Evolutionary conservation across 2,113 vertebrate species (phyloP).

Genomic region (Archilochus colubris): DNA sequence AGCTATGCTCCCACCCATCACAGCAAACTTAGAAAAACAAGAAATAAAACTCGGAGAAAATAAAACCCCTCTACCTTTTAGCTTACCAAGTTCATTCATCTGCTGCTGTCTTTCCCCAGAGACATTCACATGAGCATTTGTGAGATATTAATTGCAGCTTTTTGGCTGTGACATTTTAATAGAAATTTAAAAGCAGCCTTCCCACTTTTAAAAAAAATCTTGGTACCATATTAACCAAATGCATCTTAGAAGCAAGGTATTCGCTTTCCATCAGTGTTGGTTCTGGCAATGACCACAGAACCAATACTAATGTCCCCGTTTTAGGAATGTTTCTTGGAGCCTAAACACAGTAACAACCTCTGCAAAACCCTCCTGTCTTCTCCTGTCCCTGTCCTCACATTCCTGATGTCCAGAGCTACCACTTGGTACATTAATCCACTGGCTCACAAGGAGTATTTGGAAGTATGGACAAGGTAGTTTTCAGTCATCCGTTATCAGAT

Average conservation of each 20-base stretch:
- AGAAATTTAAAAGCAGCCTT: neutral
- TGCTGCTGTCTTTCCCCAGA: neutral
- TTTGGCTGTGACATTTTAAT: neutral
- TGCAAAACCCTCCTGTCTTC: neutral
- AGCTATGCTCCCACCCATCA: neutral
- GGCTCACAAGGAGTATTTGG: neutral
- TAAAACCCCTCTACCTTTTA: neutral
- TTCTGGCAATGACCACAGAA: neutral
- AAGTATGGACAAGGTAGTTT: neutral
- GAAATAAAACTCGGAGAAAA: neutral
- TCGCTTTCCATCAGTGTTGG: neutral
- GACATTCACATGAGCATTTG: neutral
- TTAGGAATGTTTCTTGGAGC: neutral
- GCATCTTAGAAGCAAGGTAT: neutral
- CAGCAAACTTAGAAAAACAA: neutral
- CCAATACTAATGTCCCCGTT: neutral
- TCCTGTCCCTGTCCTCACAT: neutral
- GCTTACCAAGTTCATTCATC: neutral
- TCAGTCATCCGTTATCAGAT: neutral
- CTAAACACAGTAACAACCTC: neutral
- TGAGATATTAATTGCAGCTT: neutral
- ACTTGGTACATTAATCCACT: neutral
- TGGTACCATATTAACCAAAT: neutral
- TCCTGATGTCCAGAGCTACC: neutral
- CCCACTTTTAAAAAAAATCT: neutral